These are phyloP conservation scores for Galerucella pusilla DNA, from an alignment of 2,888 invertebrate genomes.

Conservation along the genomic window DNA sequence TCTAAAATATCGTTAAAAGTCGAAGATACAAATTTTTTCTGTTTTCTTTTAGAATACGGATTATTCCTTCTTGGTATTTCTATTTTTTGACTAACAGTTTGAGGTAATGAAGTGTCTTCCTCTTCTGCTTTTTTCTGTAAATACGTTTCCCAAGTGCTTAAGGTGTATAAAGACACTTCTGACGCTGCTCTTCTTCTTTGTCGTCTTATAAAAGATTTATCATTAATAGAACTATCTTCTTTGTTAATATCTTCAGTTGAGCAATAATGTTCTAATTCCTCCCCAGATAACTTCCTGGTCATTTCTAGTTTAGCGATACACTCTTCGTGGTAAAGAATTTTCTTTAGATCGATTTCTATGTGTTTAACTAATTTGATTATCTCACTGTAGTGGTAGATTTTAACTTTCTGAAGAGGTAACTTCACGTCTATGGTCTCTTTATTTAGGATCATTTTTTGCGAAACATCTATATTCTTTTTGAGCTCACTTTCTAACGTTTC, in stretches of 20 bases:
- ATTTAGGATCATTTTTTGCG: conserved; percentile 16
- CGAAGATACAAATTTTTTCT: conserved; percentile 28
- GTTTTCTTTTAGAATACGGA: conserved; percentile 13
- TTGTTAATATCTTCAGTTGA: conserved; percentile 13
- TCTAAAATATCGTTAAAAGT: conserved; percentile 31
- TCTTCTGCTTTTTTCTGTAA: conserved; percentile 26
- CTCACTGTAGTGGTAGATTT: conserved; percentile 27
- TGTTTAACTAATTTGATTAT: conserved; percentile 14
- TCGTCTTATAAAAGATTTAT: conserved; percentile 10
- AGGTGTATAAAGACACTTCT: conserved; percentile 11
- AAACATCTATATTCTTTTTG: not conserved
- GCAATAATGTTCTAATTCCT: conserved; percentile 20
- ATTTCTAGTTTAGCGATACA: conserved; percentile 13
- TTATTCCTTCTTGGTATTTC: conserved; percentile 17
- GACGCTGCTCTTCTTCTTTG: conserved; percentile 19
- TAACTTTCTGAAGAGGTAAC: conserved; percentile 27
- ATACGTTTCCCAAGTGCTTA: conserved; percentile 31
- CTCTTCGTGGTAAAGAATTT: conserved; percentile 25
- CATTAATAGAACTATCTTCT: not conserved
- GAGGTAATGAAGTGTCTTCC: not conserved
- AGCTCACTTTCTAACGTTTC: conserved; percentile 24
- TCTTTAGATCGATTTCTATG: conserved; percentile 18
- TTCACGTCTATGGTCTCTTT: conserved; percentile 26
- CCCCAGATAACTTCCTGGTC: conserved; percentile 18
- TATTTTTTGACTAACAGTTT: not conserved